Base-by-base conservation (phyloP, 2,888 invertebrate species). In the Nomada flava region DNA sequence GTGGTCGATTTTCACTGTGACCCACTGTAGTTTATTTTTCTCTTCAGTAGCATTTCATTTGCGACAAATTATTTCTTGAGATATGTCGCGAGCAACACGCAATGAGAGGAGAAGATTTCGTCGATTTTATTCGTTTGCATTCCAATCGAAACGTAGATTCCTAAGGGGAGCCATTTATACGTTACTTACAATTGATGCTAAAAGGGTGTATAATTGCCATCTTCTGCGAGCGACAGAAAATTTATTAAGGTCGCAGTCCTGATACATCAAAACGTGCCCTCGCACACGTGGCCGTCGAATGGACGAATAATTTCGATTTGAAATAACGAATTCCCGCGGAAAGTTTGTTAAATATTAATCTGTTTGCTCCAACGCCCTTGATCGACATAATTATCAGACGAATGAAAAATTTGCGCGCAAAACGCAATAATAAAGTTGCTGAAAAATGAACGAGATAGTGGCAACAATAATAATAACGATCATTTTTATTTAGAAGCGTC, bases 391-490 rank as follows among this genome's bases (percentile, higher is more conserved):
- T 71, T 71, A 64, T 71, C 71, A 2, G 18, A 13, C n/a, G 15
- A 7, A 23, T 50, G 63, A 59, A 53, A 13, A 65, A 72, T 42
- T 23, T 18, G 2, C 55, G 15, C 62, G 23, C 13, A 26, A 59
- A 36, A 42, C 55, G n/a, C 23, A 71, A 71, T 50, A 76, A 71
- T 42, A 64, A 64, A 64, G 57, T 71, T 42, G 9, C 18, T 65
- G 57, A n/a, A 64, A 71, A 64, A 55, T 23, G 47, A 55, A 47
- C n/a, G n/a, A 11, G 72, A 76, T 60, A 57, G 18, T 5, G 36
- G 20, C 23, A 10, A 29, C 42, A 55, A 60, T 36, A 60, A 62
- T 29, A 60, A 60, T 60, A 36, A 52, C 15, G 50, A 70, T 70
- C 55, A 47, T 44, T 71, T 70, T 42, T 57, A 57, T 71, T 63